Conservation (phyloP, 2,113 vertebrate species). For the Sapayoa aenigma region DNA sequence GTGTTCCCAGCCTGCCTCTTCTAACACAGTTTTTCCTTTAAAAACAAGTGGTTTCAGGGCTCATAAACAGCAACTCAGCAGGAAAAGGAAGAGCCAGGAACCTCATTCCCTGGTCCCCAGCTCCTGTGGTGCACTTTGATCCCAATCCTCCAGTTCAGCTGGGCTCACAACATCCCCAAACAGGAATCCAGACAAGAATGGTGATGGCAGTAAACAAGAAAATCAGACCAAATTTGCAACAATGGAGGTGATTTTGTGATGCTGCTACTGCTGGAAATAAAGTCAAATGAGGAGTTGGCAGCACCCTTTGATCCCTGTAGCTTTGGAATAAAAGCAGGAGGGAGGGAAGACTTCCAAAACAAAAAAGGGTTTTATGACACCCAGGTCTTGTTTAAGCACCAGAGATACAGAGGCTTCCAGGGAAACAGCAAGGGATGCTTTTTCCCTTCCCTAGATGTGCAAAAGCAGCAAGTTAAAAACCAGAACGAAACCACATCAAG, state of each 20-base stretch:
- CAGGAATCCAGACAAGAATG: neutral
- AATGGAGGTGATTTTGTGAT: neutral
- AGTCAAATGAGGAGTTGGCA: neutral
- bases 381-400: neutral
- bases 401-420: neutral
- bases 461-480: accelerated
- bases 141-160: neutral
- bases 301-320: neutral
- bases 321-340: neutral
- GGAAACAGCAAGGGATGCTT: neutral
- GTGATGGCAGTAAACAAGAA: neutral
- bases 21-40: neutral
- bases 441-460: too few relatives aligned
- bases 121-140: neutral
- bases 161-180: neutral
- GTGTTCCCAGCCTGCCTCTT: neutral
- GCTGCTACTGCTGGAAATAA: neutral
- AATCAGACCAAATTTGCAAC: neutral
- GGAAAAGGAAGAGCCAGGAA: neutral
- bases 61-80: neutral
- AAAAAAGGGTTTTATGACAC: neutral
- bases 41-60: neutral
- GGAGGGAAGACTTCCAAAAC: neutral
- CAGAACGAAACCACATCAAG: neutral
- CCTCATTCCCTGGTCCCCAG: neutral